Evolutionary conservation across 2,888 invertebrate species (phyloP).

Genomic region (Pseudanteris insignis): DNA sequence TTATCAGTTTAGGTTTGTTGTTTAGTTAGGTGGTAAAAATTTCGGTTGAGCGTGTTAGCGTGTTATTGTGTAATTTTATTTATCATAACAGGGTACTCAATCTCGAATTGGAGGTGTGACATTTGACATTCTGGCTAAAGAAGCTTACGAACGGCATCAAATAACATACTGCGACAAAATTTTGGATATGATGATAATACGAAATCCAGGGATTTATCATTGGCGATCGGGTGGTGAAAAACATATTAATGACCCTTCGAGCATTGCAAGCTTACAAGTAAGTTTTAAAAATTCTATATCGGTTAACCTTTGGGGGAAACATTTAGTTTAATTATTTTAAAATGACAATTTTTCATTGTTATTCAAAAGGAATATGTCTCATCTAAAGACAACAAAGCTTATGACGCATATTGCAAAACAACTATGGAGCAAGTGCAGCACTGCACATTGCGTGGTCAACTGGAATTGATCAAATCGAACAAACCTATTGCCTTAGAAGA

Average conservation of each 20-base stretch:
- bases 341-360: no score
- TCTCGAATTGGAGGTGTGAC: slow-evolving; percentile 88
- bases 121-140: slow-evolving; percentile 86
- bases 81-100: slow-evolving; percentile 69
- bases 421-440: slow-evolving; percentile 84
- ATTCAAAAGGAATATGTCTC: slow-evolving; percentile 80
- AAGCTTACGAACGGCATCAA: slow-evolving; percentile 83
- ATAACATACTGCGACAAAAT: slow-evolving; percentile 76
- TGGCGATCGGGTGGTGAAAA: slow-evolving; percentile 98
- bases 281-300: no score
- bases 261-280: slow-evolving; percentile 77
- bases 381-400: slow-evolving; percentile 82
- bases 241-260: slow-evolving; percentile 94
- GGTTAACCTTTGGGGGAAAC: no score
- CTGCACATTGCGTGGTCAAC: slow-evolving; percentile 92
- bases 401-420: slow-evolving; percentile 86
- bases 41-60: no score
- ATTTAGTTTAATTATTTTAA: no score
- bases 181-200: slow-evolving; percentile 77
- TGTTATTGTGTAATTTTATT: no score
- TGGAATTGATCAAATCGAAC: slow-evolving; percentile 83
- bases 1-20: no score
- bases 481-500: slow-evolving; percentile 84
- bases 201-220: slow-evolving; percentile 94
- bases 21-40: no score